A percentile compares a stretch with the other conserved stretches of the same genome.
Conservation (phyloP, 2,888 invertebrate genomes). For the Girardia tigrina region DNA sequence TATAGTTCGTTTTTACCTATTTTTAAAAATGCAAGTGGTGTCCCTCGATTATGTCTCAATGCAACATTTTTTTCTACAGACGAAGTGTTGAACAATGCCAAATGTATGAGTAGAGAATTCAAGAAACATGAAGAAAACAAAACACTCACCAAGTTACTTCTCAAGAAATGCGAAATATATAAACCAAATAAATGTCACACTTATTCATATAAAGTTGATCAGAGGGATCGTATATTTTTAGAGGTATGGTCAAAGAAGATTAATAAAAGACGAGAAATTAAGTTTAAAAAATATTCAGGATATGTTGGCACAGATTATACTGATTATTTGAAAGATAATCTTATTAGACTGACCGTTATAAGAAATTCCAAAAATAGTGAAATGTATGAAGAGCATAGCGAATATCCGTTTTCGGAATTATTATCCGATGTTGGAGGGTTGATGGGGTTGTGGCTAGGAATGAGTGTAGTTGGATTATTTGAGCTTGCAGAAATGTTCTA, state of each 20-base stretch:
- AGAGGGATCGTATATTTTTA: not conserved
- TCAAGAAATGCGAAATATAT: not conserved
- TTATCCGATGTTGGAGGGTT: not conserved
- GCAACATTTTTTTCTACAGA: not conserved
- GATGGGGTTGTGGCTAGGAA: constrained; percentile 2
- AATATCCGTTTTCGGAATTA: not conserved
- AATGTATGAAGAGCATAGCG: not conserved
- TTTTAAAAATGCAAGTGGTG: not conserved
- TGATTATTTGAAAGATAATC: not conserved
- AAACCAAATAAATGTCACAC: not conserved
- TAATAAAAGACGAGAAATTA: not conserved
- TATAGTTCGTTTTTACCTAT: constrained; percentile 9
- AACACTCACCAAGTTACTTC: not conserved
- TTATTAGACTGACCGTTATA: not conserved
- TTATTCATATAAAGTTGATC: not conserved
- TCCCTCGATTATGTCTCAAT: not conserved
- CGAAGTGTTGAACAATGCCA: not conserved
- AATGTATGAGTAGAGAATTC: not conserved
- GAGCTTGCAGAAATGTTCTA: not conserved
- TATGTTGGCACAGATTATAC: not conserved
- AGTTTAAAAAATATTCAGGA: not conserved
- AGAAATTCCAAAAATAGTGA: not conserved
- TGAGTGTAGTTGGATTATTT: not conserved
- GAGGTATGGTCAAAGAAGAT: not conserved
- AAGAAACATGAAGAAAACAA: not conserved